Evolutionary conservation across 1,140 invertebrate genomes (phyloP), one percentile per base, ranked within the genome.

Genomic region (Oncopodura yosiiana): DNA sequence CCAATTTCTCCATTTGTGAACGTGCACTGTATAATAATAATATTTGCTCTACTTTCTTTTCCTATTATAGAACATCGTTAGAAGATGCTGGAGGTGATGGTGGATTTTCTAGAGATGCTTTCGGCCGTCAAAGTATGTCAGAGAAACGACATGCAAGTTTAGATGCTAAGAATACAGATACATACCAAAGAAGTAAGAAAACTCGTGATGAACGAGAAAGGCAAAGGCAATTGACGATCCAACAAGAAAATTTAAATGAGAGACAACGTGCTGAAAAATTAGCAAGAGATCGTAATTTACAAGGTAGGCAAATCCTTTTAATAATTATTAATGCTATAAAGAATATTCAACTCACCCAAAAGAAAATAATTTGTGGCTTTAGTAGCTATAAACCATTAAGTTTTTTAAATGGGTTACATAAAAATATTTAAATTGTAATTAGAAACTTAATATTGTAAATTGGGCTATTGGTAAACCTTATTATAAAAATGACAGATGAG

Each of bases 101-200:
- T 64, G 79, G 80, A 43, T 88, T 88, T 67, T 80, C 82, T 21
- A 75, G 94, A 32, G 93, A 96, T 72, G 92, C 90, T 8, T 81
- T 96, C 59, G 93, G 93, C 0, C 74, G 93, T 23, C 89, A 94
- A 70, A 94, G 90, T 69, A 96, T 98, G 84, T 95, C 91, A 1
- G 94, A 97, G 71, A 96, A 96, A 69, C 75, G 93, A 41, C 90
- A 94, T 70, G 91, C 91, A 0, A 87, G 90, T 11, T 71, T 94
- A 30, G 92, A 96, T 73, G 91, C 93, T n/a, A 86, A 89, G 69
- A 83, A 79, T 65, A 94, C 90, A 1, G 91, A 93, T 67, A 94
- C 91, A 3, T 96, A 95, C 69, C 88, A 94, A 71, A 78, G 88
- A 60, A 92, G 89, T 61, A 94, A 94, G 73, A 88, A 90, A 67